A percentile compares a stretch with the other conserved stretches of the same genome.
phyloP scores from a whole-genome alignment of 2,113 vertebrate genomes.

The Sterna hirundo region DNA sequence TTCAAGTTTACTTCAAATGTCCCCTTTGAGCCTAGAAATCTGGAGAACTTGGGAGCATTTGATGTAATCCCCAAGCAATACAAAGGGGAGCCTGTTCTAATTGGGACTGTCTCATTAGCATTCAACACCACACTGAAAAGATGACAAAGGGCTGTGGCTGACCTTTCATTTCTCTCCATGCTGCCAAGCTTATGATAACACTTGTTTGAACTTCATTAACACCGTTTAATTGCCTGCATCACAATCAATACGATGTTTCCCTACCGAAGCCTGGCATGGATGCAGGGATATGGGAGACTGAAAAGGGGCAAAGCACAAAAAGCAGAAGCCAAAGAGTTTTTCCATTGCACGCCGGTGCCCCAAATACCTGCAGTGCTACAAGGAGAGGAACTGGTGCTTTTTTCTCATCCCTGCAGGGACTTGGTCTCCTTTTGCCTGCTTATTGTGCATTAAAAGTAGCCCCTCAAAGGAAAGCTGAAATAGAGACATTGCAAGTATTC shows the following conservation, averaged over 20 bases:
- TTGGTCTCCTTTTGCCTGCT: neutral
- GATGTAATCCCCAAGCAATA: constrained; percentile 37
- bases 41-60: constrained; percentile 57
- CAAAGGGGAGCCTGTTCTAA: constrained; percentile 23
- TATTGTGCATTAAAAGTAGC: neutral
- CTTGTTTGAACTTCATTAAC: constrained; percentile 70
- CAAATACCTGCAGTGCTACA: neutral
- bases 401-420: neutral
- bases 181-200: constrained; percentile 71
- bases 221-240: constrained; percentile 64
- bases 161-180: constrained; percentile 67
- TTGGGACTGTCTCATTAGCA: constrained; percentile 49
- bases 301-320: constrained; percentile 32
- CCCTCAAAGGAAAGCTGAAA: neutral
- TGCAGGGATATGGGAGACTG: neutral
- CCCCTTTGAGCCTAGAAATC: constrained; percentile 57
- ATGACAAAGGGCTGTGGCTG: constrained; percentile 39
- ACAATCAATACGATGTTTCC: constrained; percentile 75
- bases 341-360: neutral
- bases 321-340: constrained; percentile 11
- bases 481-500: neutral
- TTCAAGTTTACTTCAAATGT: constrained; percentile 60
- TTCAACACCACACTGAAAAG: constrained; percentile 10
- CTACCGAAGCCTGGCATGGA: neutral
- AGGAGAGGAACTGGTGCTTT: neutral